Conservation (phyloP, 2,888 invertebrate genomes). For the Spisula subtruncata region DNA sequence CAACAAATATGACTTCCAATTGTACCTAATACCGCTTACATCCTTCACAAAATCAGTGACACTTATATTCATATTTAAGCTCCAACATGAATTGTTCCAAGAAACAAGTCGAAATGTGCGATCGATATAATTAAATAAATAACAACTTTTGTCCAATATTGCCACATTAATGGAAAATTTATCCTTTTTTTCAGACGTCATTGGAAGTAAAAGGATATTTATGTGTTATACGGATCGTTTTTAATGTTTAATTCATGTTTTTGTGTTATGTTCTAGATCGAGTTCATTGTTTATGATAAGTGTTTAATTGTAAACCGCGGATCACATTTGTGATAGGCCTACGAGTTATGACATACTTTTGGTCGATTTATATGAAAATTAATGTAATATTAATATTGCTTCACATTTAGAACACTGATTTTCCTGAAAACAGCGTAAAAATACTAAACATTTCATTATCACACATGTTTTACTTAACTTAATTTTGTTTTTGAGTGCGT, state of each 20-base stretch:
- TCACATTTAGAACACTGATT: too few relatives aligned
- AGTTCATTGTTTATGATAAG: neutral
- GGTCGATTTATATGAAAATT: constrained; percentile 9
- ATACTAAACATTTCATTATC: too few relatives aligned
- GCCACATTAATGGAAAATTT: neutral
- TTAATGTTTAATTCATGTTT: neutral
- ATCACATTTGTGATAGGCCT: neutral
- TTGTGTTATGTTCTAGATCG: neutral
- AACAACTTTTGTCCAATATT: too few relatives aligned
- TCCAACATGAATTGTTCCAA: neutral
- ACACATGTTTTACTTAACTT: neutral
- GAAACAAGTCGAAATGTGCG: too few relatives aligned
- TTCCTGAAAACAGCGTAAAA: too few relatives aligned
- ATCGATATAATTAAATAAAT: constrained; percentile 5
- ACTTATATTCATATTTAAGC: neutral
- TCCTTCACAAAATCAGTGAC: neutral
- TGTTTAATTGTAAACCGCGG: constrained; percentile 15
- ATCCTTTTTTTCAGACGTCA: neutral
- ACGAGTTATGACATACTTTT: neutral
- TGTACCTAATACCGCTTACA: neutral
- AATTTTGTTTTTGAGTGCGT: neutral
- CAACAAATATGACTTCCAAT: neutral
- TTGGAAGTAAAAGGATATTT: neutral
- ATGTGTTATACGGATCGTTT: neutral
- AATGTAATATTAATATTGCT: neutral